Percentiles rank a stretch among this genome's conserved stretches.
These are phyloP conservation scores for Eretmocerus hayati DNA, from an alignment of 2,888 invertebrate species.

Conservation along the genomic window DNA sequence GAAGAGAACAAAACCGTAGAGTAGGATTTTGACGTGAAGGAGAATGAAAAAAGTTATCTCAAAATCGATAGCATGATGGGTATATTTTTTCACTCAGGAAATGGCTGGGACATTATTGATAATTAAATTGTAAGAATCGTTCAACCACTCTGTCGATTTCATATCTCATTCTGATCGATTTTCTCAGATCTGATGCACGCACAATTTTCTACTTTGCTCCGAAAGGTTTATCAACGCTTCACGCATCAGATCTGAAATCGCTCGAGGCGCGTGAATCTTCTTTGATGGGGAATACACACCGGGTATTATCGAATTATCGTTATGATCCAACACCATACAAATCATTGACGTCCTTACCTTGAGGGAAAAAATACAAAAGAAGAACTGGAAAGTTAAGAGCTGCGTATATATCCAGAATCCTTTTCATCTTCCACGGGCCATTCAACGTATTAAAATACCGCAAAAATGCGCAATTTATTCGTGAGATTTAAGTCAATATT, in stretches of 20 bases:
- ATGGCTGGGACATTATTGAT: constrained; percentile 15
- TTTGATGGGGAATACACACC: constrained; percentile 2
- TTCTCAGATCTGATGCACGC: not conserved
- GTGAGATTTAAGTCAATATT: no score
- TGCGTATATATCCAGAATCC: no score
- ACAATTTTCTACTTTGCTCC: constrained; percentile 16
- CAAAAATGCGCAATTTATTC: no score
- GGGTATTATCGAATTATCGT: constrained; percentile 23
- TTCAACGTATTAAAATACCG: no score
- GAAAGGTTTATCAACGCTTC: constrained; percentile 7
- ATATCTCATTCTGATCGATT: not conserved
- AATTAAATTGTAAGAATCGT: constrained; percentile 22
- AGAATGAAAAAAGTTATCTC: not conserved
- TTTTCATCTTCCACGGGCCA: no score
- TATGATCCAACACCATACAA: constrained; percentile 16
- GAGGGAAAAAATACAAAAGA: no score
- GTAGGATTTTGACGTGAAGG: no score
- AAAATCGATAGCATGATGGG: not conserved
- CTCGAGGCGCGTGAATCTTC: constrained; percentile 1
- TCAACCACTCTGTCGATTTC: constrained; percentile 7
- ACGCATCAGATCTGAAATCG: constrained; percentile 20
- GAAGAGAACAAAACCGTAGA: no score
- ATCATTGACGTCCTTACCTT: constrained; percentile 9
- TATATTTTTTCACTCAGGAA: not conserved
- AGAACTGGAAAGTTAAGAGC: no score